Base-by-base conservation (phyloP, 2,888 invertebrate species). In the Cataglyphis cursor region DNA sequence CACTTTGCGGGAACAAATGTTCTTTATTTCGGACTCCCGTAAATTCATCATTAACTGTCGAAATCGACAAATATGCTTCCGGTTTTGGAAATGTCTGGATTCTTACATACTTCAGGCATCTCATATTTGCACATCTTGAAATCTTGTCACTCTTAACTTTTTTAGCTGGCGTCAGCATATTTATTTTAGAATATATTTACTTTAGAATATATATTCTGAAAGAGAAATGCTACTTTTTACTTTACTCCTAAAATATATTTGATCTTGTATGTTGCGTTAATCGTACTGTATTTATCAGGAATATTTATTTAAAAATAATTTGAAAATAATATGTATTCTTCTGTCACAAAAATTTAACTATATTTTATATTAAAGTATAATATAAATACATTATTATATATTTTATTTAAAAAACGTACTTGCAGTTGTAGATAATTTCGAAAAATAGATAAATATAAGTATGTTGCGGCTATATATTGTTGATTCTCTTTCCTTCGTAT, bases 51-150 rank as follows among this genome's bases (percentile, higher is more conserved):
- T 51, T n/a, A 8, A n/a, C 51, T 51, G 51, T n/a, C 51, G n/a
- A 51, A 51, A 51, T 51, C n/a, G n/a, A n/a, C 51, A 51, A n/a
- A 51, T 51, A 51, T n/a, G 51, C 51, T 51, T 51, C 51, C 51
- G 51, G 6, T 48, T 48, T 48, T 48, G 18, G n/a, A 51, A n/a
- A 51, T 8, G 51, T 51, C 8, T 51, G n/a, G 51, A 51, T n/a
- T 51, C 51, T 51, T n/a, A 51, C 51, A 51, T n/a, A 51, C 8
- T 51, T n/a, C 51, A 51, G 51, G n/a, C 8, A n/a, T 51, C n/a
- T 51, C 8, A 51, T n/a, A 51, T 51, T 51, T 51, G n/a, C 51
- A n/a, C 2, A 51, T n/a, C n/a, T 51, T n/a, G n/a, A 51, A 51
- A n/a, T 51, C 51, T n/a, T 51, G 51, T 51, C 51, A n/a, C 8